Conservation (phyloP, 1,140 invertebrate genomes). For the Phymorhynchus buccinoides region DNA sequence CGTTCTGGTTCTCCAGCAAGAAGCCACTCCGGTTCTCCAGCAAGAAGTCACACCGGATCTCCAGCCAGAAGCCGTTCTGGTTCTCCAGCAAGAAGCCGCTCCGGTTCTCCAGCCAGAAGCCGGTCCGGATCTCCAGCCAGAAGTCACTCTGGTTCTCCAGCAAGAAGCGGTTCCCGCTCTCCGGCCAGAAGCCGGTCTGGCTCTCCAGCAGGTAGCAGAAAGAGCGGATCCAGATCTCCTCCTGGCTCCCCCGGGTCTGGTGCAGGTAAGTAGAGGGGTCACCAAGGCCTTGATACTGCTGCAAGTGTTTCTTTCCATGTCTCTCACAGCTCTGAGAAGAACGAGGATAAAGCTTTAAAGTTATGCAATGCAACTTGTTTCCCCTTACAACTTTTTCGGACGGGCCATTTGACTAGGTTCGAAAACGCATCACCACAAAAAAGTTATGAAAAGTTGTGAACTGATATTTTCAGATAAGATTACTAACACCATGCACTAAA, state of each 20-base stretch:
- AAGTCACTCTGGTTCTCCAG: slow-evolving; percentile 46
- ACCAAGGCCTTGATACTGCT: background rate
- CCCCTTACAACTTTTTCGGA: too few relatives aligned
- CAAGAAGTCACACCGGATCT: slow-evolving; percentile 18
- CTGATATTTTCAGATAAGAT: too few relatives aligned
- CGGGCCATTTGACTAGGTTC: too few relatives aligned
- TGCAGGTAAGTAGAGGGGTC: background rate
- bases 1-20: slow-evolving; percentile 43
- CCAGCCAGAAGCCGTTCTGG: slow-evolving; percentile 41
- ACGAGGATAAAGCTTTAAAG: too few relatives aligned
- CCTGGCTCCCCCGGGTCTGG: slow-evolving; percentile 43
- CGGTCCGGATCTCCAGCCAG: slow-evolving; percentile 43
- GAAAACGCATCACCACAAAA: too few relatives aligned
- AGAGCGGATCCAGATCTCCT: slow-evolving; percentile 40
- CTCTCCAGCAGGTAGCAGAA: slow-evolving; percentile 27
- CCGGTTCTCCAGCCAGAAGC: slow-evolving; percentile 48
- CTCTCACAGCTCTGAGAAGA: background rate
- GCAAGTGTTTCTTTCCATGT: too few relatives aligned
- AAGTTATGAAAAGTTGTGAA: too few relatives aligned
- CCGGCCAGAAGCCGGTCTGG: slow-evolving; percentile 26
- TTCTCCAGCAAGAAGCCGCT: slow-evolving; percentile 44
- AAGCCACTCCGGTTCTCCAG: slow-evolving; percentile 36
- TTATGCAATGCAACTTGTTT: too few relatives aligned
- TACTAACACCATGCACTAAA: too few relatives aligned
- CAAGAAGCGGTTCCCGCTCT: slow-evolving; percentile 38